Base-by-base conservation (phyloP, 2,888 invertebrate genomes). In the Caenorhabditis sp. region DNA sequence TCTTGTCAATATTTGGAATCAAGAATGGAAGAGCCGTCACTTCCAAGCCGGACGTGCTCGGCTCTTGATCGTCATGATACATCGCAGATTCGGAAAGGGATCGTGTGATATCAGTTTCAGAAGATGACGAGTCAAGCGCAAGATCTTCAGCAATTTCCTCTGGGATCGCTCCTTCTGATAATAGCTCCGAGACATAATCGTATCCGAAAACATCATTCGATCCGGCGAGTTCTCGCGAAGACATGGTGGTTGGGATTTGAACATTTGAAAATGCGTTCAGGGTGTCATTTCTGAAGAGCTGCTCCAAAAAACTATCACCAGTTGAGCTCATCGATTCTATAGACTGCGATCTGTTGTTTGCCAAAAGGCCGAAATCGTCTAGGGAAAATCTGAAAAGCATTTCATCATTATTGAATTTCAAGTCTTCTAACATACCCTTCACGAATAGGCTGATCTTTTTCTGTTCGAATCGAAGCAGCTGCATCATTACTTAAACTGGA, bases 171-270 rank as follows among this genome's bases (percentile, higher is more conserved):
- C 79, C 83, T 64, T 80, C 83, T 14, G 79, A 68, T 4, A 84
- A 70, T 14, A 84, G 31, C 28, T 84, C 80, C 4, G 77, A 66
- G 3, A 69, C 80, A 41, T 84, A 77, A 19, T 80, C 84, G 47
- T 76, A 72, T 2, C 47, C 72, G 12, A 74, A 68, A 26, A 80
- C 59, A 4, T 84, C 84, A 44, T 63, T 63, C 4, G 58, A 26
- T 2, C 70, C 70, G n/a, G 64, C 72, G 10, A 82, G 63, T 22
- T 82, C 70, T 12, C 72, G 68, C 14, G 79, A 58, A 24, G 76
- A 72, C 28, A 83, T 44, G 2, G 84, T 84, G 12, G 84, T 84
- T 49, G 84, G 84, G 56, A 84, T 84, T 22, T 70, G 73, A 7
- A 82, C 68, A 47, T 56, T 59, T 7, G 82, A 61, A 31, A 70